Percentiles rank a stretch among this genome's conserved stretches.
Evolutionary conservation across 2,797 vertebrate genomes (phyloP).

Genomic region (Adelosebastes latens): DNA sequence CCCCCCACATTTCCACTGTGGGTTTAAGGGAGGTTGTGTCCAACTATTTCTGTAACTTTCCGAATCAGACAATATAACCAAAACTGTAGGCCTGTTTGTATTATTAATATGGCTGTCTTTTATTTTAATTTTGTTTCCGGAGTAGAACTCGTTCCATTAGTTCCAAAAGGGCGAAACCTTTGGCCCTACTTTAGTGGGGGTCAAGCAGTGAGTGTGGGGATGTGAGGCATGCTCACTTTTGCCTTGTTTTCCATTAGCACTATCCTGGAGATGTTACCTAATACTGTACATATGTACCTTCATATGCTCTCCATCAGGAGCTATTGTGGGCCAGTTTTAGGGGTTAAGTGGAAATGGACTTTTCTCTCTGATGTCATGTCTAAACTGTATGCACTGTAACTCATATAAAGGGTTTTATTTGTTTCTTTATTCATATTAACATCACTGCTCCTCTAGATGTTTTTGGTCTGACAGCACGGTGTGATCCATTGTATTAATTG

Average conservation of each 20-base stretch:
- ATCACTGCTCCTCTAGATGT: not conserved
- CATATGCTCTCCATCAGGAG: not conserved
- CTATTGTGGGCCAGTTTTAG: not conserved
- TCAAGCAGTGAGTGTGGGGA: too few relatives aligned
- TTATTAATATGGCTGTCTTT: not conserved
- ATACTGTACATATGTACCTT: not conserved
- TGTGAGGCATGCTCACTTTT: too few relatives aligned
- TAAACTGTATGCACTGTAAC: not conserved
- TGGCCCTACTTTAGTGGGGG: too few relatives aligned
- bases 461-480: not conserved
- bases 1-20: too few relatives aligned
- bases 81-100: not conserved
- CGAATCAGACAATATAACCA: too few relatives aligned
- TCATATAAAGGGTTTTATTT: too few relatives aligned
- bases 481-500: accelerated
- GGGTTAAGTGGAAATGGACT: not conserved
- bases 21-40: too few relatives aligned
- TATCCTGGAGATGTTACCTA: not conserved
- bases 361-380: not conserved
- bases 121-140: too few relatives aligned
- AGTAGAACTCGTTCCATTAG: too few relatives aligned
- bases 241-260: not conserved
- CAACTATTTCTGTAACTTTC: not conserved
- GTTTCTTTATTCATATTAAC: not conserved
- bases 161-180: too few relatives aligned